A percentile compares a stretch with the other conserved stretches of the same genome.
Conservation (phyloP, 2,113 vertebrate genomes). For the Pogona vitticeps region DNA sequence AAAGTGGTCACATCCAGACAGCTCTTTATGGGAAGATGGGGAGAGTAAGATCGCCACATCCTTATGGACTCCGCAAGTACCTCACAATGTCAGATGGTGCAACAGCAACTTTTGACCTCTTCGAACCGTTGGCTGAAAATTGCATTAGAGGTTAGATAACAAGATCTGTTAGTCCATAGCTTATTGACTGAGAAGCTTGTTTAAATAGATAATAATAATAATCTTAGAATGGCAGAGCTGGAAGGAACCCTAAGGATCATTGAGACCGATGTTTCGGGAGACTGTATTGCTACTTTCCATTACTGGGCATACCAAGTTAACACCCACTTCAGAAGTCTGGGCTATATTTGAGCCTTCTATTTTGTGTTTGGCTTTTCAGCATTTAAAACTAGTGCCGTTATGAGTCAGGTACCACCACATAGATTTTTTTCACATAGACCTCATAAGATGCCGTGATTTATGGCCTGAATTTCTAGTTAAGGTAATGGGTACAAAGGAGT, state of each 20-base stretch:
- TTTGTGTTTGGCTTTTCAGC: background rate
- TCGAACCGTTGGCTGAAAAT: constrained; percentile 90
- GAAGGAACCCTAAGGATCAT: too few relatives aligned
- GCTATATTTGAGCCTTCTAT: background rate
- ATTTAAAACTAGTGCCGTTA: background rate
- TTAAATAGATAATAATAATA: background rate
- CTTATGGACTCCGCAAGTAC: constrained; percentile 90
- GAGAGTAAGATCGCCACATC: constrained; percentile 91
- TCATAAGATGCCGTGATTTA: background rate
- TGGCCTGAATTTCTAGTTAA: background rate
- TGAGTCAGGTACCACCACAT: background rate
- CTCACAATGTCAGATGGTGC: constrained; percentile 95
- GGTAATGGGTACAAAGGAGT: background rate
- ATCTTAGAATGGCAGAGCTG: too few relatives aligned
- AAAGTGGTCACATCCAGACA: constrained; percentile 97
- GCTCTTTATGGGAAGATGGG: constrained; percentile 97
- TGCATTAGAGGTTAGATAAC: constrained; percentile 88
- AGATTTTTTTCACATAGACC: background rate
- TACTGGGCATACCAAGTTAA: background rate
- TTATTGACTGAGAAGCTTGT: background rate
- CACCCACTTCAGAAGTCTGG: background rate
- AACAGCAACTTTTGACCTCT: constrained; percentile 96
- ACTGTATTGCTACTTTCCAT: background rate
- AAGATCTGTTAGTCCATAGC: background rate
- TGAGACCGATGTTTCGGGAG: background rate